A percentile compares a stretch with the other conserved stretches of the same genome.
These are phyloP conservation scores for Glaucomys volans DNA, from an alignment of 2,113 vertebrate genomes.

Conservation along the genomic window DNA sequence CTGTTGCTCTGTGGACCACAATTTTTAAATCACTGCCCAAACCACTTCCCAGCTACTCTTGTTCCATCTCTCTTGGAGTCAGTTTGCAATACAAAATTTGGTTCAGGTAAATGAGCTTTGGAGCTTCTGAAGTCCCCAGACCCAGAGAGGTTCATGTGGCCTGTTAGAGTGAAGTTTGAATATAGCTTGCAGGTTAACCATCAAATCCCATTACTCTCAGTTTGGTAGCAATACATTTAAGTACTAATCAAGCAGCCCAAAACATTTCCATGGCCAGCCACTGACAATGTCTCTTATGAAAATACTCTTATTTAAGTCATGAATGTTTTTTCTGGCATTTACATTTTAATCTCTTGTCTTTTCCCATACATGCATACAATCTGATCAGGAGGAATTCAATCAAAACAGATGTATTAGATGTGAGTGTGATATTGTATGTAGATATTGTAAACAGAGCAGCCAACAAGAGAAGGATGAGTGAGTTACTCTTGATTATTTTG, in stretches of 20 bases:
- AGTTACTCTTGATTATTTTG: neutral
- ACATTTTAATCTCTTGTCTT: neutral
- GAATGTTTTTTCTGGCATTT: neutral
- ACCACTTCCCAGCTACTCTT: neutral
- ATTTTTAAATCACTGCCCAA: neutral
- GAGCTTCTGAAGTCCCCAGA: neutral
- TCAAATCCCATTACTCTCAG: neutral
- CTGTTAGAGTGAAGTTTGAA: neutral
- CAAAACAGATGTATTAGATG: neutral
- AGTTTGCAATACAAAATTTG: neutral
- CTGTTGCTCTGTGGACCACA: neutral
- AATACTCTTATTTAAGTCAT: neutral
- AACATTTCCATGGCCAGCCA: neutral
- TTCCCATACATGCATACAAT: neutral
- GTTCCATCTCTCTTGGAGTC: neutral
- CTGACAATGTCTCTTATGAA: neutral
- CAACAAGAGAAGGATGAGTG: neutral
- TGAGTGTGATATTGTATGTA: neutral
- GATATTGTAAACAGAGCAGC: neutral
- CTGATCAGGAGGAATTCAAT: slow-evolving; percentile 11
- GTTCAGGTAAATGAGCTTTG: neutral
- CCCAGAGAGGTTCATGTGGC: neutral
- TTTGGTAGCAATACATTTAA: neutral
- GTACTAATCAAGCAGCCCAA: neutral
- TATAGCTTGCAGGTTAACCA: neutral